These are phyloP conservation scores for Protophormia terraenovae DNA, from an alignment of 2,888 invertebrate species.

Conservation along the genomic window DNA sequence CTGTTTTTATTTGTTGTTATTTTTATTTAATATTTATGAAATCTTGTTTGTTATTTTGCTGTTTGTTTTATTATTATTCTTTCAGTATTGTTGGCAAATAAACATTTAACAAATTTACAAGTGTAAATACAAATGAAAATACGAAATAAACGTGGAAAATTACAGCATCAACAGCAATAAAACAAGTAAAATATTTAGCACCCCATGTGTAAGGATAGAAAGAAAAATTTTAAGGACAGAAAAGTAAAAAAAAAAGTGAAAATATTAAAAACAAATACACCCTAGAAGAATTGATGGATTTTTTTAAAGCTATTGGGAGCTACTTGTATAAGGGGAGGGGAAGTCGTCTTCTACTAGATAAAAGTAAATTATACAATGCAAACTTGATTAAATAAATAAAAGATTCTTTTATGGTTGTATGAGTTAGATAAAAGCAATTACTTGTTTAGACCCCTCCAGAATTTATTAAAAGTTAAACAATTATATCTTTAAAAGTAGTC, in stretches of 20 bases:
- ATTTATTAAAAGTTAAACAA: too few relatives aligned
- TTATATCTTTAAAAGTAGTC: too few relatives aligned
- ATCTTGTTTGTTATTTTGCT: neutral
- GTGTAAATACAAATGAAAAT: constrained; percentile 31
- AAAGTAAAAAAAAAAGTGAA: neutral
- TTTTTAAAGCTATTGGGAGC: neutral
- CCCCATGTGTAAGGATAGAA: neutral
- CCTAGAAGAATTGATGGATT: neutral
- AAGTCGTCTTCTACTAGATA: neutral
- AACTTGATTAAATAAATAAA: too few relatives aligned
- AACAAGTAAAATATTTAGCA: constrained; percentile 26
- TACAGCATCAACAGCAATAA: neutral
- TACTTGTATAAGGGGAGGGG: neutral
- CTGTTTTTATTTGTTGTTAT: neutral
- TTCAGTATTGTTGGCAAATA: neutral
- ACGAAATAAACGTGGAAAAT: neutral
- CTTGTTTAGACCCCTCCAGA: too few relatives aligned
- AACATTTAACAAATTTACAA: constrained; percentile 30
- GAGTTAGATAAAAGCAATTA: too few relatives aligned
- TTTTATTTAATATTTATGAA: neutral
- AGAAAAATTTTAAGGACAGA: neutral
- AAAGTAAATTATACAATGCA: too few relatives aligned
- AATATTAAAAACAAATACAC: neutral
- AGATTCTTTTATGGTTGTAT: too few relatives aligned
- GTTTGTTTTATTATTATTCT: neutral